A percentile compares a stretch with the other conserved stretches of the same genome.
Evolutionary conservation across 2,888 invertebrate species (phyloP).

Genomic region (Drosophila monieri): DNA sequence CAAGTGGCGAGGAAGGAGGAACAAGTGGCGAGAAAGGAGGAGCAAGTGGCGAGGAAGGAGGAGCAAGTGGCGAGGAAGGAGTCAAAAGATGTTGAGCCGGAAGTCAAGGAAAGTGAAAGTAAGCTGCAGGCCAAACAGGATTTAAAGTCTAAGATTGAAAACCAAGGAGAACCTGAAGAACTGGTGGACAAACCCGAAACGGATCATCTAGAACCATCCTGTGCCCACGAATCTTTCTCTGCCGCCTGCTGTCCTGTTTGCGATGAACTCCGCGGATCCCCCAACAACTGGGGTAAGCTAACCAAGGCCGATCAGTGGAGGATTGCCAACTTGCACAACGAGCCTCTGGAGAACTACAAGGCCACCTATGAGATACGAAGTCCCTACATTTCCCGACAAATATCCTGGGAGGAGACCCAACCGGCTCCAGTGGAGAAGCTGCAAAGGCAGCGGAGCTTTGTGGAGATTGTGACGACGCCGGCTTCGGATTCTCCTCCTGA

Average conservation of each 20-base stretch:
- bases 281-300: slow-evolving; percentile 66
- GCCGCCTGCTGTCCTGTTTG: slow-evolving; percentile 58
- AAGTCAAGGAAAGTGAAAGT: slow-evolving; percentile 2
- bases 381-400: slow-evolving; percentile 78
- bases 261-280: slow-evolving; percentile 61
- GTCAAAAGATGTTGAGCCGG: neutral
- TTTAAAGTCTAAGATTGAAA: neutral
- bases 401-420: slow-evolving; percentile 77
- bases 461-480: slow-evolving; percentile 61
- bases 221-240: slow-evolving; percentile 6
- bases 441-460: slow-evolving; percentile 60
- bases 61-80: slow-evolving; percentile 7
- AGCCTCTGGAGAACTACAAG: slow-evolving; percentile 73
- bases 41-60: slow-evolving; percentile 22
- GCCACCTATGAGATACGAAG: slow-evolving; percentile 79
- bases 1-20: slow-evolving; percentile 5
- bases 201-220: slow-evolving; percentile 17
- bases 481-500: slow-evolving; percentile 17
- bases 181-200: neutral
- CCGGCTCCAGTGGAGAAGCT: slow-evolving; percentile 25
- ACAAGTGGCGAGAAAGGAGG: slow-evolving; percentile 9
- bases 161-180: neutral
- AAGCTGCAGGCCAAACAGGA: slow-evolving; percentile 18
- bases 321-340: slow-evolving; percentile 65
- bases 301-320: slow-evolving; percentile 74